Base-by-base conservation (phyloP, 2,113 vertebrate genomes). In the Eurystomus gularis region DNA sequence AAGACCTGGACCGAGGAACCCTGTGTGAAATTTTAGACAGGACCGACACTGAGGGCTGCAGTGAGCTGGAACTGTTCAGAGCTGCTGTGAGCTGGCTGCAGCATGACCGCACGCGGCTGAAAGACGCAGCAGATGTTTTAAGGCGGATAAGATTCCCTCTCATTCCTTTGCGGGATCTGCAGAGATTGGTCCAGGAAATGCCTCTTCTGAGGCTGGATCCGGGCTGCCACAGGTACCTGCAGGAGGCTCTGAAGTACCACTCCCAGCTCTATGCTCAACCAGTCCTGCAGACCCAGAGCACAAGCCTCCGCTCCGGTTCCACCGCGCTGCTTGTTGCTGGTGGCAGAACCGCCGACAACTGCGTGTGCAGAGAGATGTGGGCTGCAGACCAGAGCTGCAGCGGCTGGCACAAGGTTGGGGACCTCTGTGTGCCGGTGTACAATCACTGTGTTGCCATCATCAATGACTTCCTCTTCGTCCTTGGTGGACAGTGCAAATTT, bases 401-500 rank as follows among this genome's bases (percentile, higher is more conserved):
- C 18, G 35, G 65, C 11, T 98, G 96, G 97, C 42, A 19, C 17
- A 95, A 86, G 46, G 57, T 97, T 0, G 88, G 94, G 35, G 88
- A 97, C 13, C 95, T 98, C 65, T 20, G 48, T 3, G 23, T 57
- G 46, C 97, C 98, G 0, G 29, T 98, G 9, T 97, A 98, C 93
- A 98, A 98, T 73, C 97, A 98, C 80, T 96, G 96, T 1, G 84
- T 96, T 1, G 81, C 87, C 8, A 72, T 92, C 68, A 73, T 97
- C 52, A 88, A 85, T 1, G 42, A 93, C 65, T 98, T 98, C 44
- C 92, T 98, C 37, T 98, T 97, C n/a, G 82, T 98, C 44, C 64
- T 97, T 3, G 96, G 97, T 23, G 97, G 98, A 35, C 98, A 98
- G 87, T 37, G 65, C 75, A 95, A 33, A 17, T 98, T 97, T 44